Conservation (phyloP, 2,888 invertebrate genomes). For the Orchestes rusci region DNA sequence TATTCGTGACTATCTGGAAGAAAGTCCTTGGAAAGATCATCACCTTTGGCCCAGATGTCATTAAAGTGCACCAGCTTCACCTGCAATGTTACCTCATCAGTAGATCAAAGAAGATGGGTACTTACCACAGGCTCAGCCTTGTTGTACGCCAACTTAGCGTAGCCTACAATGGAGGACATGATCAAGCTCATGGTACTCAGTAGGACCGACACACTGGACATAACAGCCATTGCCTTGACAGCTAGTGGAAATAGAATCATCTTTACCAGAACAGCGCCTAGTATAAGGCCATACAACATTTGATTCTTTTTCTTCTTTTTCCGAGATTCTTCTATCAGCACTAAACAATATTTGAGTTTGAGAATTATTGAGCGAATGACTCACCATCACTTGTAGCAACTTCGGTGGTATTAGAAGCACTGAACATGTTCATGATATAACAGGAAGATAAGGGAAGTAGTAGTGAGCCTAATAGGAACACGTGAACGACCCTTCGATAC, state of each 20-base stretch:
- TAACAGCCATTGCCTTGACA: constrained; percentile 59
- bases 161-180: constrained; percentile 55
- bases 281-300: constrained; percentile 55
- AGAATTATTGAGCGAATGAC: too few species aligned
- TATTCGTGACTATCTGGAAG: constrained; percentile 6
- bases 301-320: constrained; percentile 40
- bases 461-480: too few species aligned
- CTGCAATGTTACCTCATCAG: constrained; percentile 8
- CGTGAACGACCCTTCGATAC: too few species aligned
- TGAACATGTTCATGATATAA: too few species aligned
- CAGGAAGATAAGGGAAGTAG: too few species aligned
- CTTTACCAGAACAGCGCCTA: constrained; percentile 59
- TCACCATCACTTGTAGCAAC: too few species aligned
- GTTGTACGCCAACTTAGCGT: constrained; percentile 40
- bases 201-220: constrained; percentile 54
- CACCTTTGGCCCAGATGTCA: constrained; percentile 44
- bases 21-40: constrained; percentile 23
- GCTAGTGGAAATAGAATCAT: constrained; percentile 60
- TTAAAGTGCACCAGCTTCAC: constrained; percentile 38
- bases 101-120: background rate
- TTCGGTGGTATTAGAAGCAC: too few species aligned
- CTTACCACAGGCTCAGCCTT: background rate
- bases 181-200: constrained; percentile 50
- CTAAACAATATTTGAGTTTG: too few species aligned
- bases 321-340: background rate